phyloP scores from a whole-genome alignment of 2,113 vertebrate genomes.

The Catharus minimus region DNA sequence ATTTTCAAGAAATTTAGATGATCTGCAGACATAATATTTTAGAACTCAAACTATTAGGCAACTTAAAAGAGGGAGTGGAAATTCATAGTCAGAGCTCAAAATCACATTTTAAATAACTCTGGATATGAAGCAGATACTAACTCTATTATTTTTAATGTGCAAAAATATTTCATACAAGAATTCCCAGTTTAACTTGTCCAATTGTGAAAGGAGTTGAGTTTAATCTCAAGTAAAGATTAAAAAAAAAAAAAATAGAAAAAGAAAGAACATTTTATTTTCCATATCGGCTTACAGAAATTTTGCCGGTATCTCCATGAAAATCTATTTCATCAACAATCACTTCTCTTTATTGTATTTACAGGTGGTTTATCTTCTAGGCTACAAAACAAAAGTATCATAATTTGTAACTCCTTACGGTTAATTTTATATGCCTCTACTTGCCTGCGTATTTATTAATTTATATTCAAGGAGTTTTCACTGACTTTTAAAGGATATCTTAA shows the following conservation, averaged over 20 bases:
- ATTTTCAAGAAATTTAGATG: background rate
- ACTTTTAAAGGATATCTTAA: background rate
- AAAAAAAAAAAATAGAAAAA: background rate
- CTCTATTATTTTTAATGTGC: background rate
- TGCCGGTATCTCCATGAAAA: background rate
- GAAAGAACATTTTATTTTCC: background rate
- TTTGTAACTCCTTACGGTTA: background rate
- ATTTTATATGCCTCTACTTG: background rate
- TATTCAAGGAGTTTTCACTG: background rate
- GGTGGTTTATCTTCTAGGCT: background rate
- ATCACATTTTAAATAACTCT: background rate
- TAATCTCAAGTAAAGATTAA: background rate
- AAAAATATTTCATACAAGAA: background rate
- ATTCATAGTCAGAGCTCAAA: background rate
- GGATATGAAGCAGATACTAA: background rate
- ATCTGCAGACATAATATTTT: background rate
- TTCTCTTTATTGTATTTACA: background rate
- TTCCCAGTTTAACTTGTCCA: background rate
- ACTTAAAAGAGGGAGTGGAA: background rate
- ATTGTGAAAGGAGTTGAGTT: background rate
- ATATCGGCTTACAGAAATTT: background rate
- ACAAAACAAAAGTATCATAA: background rate
- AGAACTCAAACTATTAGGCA: background rate
- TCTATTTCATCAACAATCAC: background rate
- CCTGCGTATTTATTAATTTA: background rate